Percentiles rank a stretch among this genome's conserved stretches.
Evolutionary conservation across 2,888 invertebrate species (phyloP).

Genomic region (Temnothorax ravouxi): DNA sequence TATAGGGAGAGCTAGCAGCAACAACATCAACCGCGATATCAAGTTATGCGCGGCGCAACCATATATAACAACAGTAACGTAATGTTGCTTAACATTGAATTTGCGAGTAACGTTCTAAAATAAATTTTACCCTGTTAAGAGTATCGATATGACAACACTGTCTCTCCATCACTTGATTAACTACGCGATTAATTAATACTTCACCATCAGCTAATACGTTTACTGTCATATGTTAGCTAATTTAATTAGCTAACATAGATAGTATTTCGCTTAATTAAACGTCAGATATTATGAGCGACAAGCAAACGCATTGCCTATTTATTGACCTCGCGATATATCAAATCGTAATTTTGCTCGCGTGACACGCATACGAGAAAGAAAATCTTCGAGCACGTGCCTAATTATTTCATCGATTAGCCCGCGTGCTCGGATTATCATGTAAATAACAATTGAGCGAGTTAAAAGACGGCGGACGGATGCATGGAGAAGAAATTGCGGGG

Average conservation of each 20-base stretch:
- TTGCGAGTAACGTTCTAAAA: neutral
- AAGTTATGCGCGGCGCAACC: neutral
- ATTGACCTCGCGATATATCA: neutral
- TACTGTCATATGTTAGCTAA: neutral
- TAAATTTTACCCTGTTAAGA: neutral
- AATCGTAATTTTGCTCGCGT: conserved; percentile 21
- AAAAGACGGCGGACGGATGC: neutral
- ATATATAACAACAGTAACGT: neutral
- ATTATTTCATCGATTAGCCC: conserved; percentile 26
- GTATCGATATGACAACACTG: neutral
- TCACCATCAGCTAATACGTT: neutral
- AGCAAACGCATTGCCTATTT: conserved; percentile 14
- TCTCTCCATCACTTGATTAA: neutral
- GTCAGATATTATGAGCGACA: conserved; percentile 1
- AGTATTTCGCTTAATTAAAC: neutral
- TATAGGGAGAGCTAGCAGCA: conserved; percentile 12
- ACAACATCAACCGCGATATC: conserved; percentile 5
- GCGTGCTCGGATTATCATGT: conserved; percentile 38
- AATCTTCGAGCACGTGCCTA: conserved; percentile 30
- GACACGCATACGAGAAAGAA: neutral
- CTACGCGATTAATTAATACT: conserved; percentile 12
- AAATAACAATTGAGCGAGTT: conserved; percentile 34
- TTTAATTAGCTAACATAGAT: neutral
- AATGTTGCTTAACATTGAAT: neutral
- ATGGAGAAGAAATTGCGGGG: conserved; percentile 10